phyloP scores from a whole-genome alignment of 1,140 invertebrate species.

The Drosophila setifemur region DNA sequence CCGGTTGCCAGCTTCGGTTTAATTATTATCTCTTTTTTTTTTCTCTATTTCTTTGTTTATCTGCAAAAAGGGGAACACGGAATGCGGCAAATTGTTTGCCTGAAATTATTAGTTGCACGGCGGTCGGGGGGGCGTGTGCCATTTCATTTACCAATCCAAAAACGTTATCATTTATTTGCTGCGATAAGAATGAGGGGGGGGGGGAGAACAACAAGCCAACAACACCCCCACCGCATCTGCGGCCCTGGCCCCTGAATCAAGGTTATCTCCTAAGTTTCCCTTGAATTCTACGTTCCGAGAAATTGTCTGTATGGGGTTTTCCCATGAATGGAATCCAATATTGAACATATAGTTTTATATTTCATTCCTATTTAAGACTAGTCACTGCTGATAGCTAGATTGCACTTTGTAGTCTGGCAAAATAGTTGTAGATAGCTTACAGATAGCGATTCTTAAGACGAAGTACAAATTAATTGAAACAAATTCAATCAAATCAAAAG shows the following conservation, averaged over 20 bases:
- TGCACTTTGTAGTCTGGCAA: too few relatives aligned
- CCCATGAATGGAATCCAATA: too few relatives aligned
- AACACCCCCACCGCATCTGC: background rate
- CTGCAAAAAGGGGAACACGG: slow-evolving; percentile 47
- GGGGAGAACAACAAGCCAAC: too few relatives aligned
- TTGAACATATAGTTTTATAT: too few relatives aligned
- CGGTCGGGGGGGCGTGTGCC: background rate
- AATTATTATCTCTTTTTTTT: slow-evolving; percentile 4
- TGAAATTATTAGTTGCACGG: slow-evolving; percentile 50
- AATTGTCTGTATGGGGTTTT: too few relatives aligned
- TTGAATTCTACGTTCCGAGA: background rate
- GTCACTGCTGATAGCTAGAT: too few relatives aligned
- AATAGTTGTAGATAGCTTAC: too few relatives aligned
- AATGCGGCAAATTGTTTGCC: slow-evolving; percentile 41
- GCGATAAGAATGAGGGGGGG: slow-evolving; percentile 34
- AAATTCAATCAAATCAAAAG: too few relatives aligned
- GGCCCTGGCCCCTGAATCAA: background rate
- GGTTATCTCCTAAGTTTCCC: slow-evolving; percentile 21
- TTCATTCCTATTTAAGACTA: too few relatives aligned
- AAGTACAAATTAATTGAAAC: too few relatives aligned
- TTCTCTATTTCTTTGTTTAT: slow-evolving; percentile 44
- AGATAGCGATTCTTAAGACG: too few relatives aligned
- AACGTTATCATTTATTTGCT: slow-evolving; percentile 50
- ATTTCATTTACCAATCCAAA: slow-evolving; percentile 28
- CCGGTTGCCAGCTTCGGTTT: slow-evolving; percentile 25